These are phyloP conservation scores for Lypha dubia DNA, from an alignment of 2,888 invertebrate genomes.

Conservation along the genomic window DNA sequence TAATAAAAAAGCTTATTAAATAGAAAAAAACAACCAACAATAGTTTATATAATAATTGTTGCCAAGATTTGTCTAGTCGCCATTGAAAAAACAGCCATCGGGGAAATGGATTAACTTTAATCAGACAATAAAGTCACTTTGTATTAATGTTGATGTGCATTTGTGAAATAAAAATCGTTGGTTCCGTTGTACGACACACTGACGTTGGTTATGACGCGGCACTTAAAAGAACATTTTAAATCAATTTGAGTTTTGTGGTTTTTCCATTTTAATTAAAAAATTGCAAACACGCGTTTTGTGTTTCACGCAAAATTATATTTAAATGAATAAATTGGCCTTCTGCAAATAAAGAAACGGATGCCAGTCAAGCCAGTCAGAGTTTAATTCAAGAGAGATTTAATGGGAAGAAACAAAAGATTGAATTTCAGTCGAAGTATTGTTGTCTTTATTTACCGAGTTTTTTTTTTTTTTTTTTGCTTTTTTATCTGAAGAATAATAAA, in stretches of 20 bases:
- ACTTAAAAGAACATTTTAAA: constrained; percentile 65
- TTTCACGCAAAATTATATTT: constrained; percentile 60
- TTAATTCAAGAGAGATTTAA: neutral
- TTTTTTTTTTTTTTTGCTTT: neutral
- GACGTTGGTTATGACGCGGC: constrained; percentile 61
- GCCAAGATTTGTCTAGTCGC: constrained; percentile 36
- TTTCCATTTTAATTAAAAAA: constrained; percentile 59
- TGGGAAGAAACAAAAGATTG: neutral
- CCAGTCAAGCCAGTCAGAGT: neutral
- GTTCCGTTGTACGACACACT: constrained; percentile 27
- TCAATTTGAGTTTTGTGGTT: constrained; percentile 60
- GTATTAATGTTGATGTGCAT: constrained; percentile 56
- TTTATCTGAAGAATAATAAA: neutral
- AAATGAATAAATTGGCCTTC: constrained; percentile 52
- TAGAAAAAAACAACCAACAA: neutral
- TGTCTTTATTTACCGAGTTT: neutral
- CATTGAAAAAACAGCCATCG: constrained; percentile 35
- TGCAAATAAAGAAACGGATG: constrained; percentile 2
- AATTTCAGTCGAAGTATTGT: neutral
- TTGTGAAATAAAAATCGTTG: constrained; percentile 33
- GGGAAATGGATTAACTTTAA: constrained; percentile 57
- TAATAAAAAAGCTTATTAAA: constrained; percentile 42
- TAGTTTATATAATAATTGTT: constrained; percentile 1
- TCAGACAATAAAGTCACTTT: constrained; percentile 69
- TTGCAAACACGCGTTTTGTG: constrained; percentile 60